phyloP scores from a whole-genome alignment of 2,888 invertebrate genomes.

The Hypomecis atomaria region DNA sequence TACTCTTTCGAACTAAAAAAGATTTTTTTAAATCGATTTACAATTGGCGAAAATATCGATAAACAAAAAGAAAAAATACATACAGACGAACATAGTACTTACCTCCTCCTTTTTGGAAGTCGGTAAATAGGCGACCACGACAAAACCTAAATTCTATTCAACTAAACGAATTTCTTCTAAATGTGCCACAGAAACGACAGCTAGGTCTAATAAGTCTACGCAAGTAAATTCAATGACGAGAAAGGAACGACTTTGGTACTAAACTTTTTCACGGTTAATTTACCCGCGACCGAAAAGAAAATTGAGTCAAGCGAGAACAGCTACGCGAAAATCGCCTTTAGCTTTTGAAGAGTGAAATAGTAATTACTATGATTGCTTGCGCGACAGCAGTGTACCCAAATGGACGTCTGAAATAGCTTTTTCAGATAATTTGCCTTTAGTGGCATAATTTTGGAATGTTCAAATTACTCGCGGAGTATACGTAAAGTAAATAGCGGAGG shows the following conservation, averaged over 20 bases:
- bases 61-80: too few relatives aligned
- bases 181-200: constrained; percentile 6
- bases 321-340: constrained; percentile 42
- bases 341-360: constrained; percentile 34
- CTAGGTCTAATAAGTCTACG: constrained; percentile 13
- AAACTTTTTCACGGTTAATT: constrained; percentile 31
- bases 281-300: constrained; percentile 25
- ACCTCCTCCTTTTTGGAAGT: too few relatives aligned
- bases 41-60: too few relatives aligned
- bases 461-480: too few relatives aligned
- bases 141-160: constrained; percentile 4
- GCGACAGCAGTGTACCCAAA: constrained; percentile 24
- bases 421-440: constrained; percentile 22
- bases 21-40: too few relatives aligned
- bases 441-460: constrained; percentile 4
- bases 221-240: constrained; percentile 26
- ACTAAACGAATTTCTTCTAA: constrained; percentile 6
- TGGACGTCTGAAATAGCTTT: constrained; percentile 20
- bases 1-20: too few relatives aligned
- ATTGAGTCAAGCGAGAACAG: constrained; percentile 30
- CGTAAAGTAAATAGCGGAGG: too few relatives aligned
- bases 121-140: too few relatives aligned
- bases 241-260: constrained; percentile 18
- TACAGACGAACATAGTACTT: too few relatives aligned
- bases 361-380: constrained; percentile 45